Conservation (phyloP, 2,888 invertebrate species). For the Sesamia inferens region DNA sequence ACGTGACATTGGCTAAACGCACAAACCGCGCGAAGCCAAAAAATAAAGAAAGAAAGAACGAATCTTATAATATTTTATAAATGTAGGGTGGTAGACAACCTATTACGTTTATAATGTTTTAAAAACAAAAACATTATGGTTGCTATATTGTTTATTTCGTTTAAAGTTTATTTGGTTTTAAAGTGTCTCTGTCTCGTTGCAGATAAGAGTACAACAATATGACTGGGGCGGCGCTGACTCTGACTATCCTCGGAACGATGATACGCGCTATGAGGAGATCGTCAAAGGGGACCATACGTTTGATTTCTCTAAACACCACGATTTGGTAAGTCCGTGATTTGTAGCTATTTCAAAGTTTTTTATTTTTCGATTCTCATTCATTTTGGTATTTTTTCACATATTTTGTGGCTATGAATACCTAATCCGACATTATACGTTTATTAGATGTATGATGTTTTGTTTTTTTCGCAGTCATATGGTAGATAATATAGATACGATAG, state of each 20-base stretch:
- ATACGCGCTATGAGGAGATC: constrained; percentile 92
- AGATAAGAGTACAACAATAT: constrained; percentile 92
- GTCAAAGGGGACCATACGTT: constrained; percentile 94
- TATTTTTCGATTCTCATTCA: not conserved
- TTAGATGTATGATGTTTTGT: not conserved
- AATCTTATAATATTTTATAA: not conserved
- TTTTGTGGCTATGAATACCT: not conserved
- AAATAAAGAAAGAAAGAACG: too few species aligned
- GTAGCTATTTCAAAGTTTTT: constrained; percentile 3
- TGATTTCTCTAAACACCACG: constrained; percentile 94
- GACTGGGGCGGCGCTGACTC: constrained; percentile 96
- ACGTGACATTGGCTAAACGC: too few species aligned
- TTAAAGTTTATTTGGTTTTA: not conserved
- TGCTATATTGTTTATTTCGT: not conserved
- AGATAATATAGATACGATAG: too few species aligned
- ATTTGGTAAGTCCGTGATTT: constrained; percentile 90
- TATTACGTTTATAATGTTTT: not conserved
- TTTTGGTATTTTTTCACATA: not conserved
- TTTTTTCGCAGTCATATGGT: too few species aligned
- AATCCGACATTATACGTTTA: too few species aligned
- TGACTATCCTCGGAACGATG: constrained; percentile 91
- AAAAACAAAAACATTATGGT: not conserved
- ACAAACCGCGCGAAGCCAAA: too few species aligned
- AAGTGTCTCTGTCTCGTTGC: constrained; percentile 2
- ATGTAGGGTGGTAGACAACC: not conserved